Evolutionary conservation across 2,888 invertebrate species (phyloP).

Genomic region (Caenorhabditis becei): DNA sequence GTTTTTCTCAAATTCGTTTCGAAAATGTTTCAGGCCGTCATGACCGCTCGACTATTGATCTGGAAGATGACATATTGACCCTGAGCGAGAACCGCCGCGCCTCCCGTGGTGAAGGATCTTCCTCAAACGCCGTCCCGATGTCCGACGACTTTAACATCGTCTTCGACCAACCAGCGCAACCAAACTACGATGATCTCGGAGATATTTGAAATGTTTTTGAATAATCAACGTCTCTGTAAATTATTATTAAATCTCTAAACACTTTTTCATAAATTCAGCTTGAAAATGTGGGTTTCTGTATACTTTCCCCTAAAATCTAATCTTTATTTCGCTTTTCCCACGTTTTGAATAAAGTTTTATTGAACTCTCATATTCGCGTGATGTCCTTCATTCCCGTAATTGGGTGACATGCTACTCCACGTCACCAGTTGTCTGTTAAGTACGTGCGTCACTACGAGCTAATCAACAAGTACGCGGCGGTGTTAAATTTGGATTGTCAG

Average conservation of each 20-base stretch:
- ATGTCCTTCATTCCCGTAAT: background rate
- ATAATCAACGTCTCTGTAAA: no score
- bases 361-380: background rate
- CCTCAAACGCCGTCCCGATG: background rate
- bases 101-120: background rate
- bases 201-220: slow-evolving; percentile 25
- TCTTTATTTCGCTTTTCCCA: no score
- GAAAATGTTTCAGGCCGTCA: background rate
- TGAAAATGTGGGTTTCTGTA: slow-evolving; percentile 3
- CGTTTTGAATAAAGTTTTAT: no score
- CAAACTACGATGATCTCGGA: slow-evolving; percentile 29
- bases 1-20: no score
- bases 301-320: background rate
- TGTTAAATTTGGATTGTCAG: no score
- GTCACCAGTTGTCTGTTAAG: no score
- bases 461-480: no score
- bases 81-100: background rate
- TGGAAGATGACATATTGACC: slow-evolving; percentile 9
- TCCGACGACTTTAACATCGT: slow-evolving; percentile 32
- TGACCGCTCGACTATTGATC: background rate
- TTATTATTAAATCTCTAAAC: background rate
- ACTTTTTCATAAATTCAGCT: background rate
- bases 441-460: no score
- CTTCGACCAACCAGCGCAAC: slow-evolving; percentile 3
- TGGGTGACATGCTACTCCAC: background rate